Percentiles rank a stretch among this genome's conserved stretches.
phyloP scores from a whole-genome alignment of 2,113 vertebrate genomes.

The Istiophorus platypterus region DNA sequence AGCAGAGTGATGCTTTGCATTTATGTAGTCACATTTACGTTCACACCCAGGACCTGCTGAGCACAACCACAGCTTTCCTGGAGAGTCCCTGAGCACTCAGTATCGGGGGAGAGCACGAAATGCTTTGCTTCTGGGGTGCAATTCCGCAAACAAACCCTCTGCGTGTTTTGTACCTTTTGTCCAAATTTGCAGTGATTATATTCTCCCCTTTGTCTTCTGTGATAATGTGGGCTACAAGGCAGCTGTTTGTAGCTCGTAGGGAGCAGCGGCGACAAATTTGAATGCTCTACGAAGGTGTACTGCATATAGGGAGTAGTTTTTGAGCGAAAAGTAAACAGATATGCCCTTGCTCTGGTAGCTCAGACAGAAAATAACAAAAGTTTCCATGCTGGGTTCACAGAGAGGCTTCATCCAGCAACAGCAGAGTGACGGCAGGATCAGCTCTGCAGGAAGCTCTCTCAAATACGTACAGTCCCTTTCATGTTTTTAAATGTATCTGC shows the following conservation, averaged over 20 bases:
- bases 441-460: constrained; percentile 36
- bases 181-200: neutral
- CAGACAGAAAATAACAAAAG: constrained; percentile 37
- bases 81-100: neutral
- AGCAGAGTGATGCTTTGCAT: constrained; percentile 17
- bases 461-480: constrained; percentile 3
- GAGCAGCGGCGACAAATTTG: neutral
- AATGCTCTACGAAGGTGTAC: neutral
- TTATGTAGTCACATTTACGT: constrained; percentile 31
- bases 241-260: neutral
- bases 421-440: constrained; percentile 26
- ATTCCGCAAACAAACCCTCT: neutral
- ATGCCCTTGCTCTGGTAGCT: constrained; percentile 6
- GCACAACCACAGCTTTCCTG: constrained; percentile 16
- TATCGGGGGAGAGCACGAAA: constrained; percentile 1
- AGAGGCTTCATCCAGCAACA: constrained; percentile 11
- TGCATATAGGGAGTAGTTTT: neutral
- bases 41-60: constrained; percentile 42
- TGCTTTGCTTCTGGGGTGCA: neutral
- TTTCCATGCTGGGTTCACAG: constrained; percentile 22
- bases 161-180: neutral
- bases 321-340: neutral
- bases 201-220: neutral
- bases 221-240: neutral
- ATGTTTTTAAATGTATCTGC: constrained; percentile 25